phyloP scores from a whole-genome alignment of 2,797 vertebrate species.

The Darevskia mixta region DNA sequence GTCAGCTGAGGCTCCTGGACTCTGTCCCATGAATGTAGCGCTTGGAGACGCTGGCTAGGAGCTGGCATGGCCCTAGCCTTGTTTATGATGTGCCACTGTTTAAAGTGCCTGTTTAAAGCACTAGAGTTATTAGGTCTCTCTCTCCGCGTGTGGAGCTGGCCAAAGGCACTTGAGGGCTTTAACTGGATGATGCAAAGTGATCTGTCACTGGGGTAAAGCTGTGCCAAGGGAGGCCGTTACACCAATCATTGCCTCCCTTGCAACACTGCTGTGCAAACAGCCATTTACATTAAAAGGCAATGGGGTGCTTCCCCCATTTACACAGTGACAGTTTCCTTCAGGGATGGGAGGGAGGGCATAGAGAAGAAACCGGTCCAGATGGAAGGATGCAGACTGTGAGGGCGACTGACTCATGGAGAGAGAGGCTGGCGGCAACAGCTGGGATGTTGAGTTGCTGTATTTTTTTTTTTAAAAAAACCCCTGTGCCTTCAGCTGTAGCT shows the following conservation, averaged over 20 bases:
- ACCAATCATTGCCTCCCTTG: constrained; percentile 7
- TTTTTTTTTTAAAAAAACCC: not conserved
- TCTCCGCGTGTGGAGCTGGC: not conserved
- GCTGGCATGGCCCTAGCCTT: not conserved
- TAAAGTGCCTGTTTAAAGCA: constrained; percentile 24
- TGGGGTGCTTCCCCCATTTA: not conserved
- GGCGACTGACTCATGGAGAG: not conserved
- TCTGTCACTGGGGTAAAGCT: not conserved
- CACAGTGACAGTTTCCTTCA: not conserved
- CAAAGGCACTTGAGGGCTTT: constrained; percentile 5
- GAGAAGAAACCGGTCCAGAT: not conserved
- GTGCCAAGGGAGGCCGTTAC: constrained; percentile 15
- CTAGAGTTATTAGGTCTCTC: not conserved
- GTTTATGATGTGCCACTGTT: constrained; percentile 12
- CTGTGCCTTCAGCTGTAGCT: not conserved
- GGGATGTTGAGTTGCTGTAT: not conserved
- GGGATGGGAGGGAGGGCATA: not conserved
- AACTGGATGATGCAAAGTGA: constrained; percentile 5
- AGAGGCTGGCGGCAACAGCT: no score
- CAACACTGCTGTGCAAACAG: not conserved
- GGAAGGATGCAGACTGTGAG: not conserved
- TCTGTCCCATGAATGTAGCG: not conserved
- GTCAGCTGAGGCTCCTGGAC: not conserved
- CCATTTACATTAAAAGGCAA: constrained; percentile 13
- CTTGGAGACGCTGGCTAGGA: not conserved